Base-by-base conservation (phyloP, 2,113 vertebrate genomes). In the Gasterosteus nipponicus region DNA sequence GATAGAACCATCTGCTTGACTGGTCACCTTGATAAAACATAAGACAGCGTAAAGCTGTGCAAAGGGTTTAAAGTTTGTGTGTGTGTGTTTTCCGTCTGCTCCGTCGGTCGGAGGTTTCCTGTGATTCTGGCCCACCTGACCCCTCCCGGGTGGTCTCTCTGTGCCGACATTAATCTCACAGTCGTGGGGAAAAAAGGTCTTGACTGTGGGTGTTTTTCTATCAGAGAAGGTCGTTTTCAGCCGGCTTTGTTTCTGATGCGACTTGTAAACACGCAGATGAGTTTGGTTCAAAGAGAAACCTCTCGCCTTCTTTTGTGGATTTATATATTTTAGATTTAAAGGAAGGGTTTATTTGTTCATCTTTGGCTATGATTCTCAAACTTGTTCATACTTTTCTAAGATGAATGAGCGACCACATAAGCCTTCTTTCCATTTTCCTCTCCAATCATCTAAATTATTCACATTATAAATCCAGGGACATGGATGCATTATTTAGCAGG, bases 1-100 rank as follows among this genome's bases (percentile, higher is more conserved):
- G 83, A 93, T 92, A 75, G 57, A 86, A 86, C 91, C 92, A 93
- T 92, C 92, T 93, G 92, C 80, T 77, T 78, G 61, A 65, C 33
- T 18, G 67, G 61, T 42, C 75, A 80, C 78, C 69, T 89, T 64
- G 59, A 88, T 81, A 22, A 64, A 69, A 80, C 33, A 60, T 29
- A 1, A 63, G 58, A 66, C 73, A 81, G 67, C 12, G 31, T 61
- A 47, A 71, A 54, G 61, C 71, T 31, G 77, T 60, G 54, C 26
- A 57, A 44, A 22, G 35, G 56, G 64, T 59, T 58, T 44, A 8
- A 71, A 1, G 22, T 63, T n/a, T n/a, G n/a, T 22, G 49, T 53
- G n/a, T 3, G 22, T 42, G 2, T 60, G 31, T 26, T 31, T 35
- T 54, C 47, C 41, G 70, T 75, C 33, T 47, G 53, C 2, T 16